Conservation (phyloP, 2,888 invertebrate species). For the Drosophila nr. fundita region DNA sequence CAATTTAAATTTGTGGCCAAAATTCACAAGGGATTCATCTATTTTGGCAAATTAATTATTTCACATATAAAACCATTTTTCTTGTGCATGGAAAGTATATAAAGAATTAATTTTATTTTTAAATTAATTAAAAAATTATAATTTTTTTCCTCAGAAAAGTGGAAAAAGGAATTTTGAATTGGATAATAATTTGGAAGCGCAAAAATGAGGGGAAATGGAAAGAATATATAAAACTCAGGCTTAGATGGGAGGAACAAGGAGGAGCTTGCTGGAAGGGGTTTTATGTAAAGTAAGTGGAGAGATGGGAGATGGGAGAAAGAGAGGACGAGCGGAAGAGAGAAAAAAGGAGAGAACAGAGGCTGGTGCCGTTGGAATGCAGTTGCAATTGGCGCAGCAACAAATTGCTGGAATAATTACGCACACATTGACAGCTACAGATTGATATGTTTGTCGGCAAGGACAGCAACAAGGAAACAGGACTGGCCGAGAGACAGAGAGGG, state of each 20-base stretch:
- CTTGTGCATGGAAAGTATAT: too few species aligned
- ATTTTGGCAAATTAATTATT: too few species aligned
- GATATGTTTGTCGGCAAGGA: conserved; percentile 63
- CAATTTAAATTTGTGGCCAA: not conserved
- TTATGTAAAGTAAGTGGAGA: too few species aligned
- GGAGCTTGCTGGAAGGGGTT: not conserved
- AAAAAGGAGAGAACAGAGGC: not conserved
- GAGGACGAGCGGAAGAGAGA: not conserved
- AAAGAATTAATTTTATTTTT: too few species aligned
- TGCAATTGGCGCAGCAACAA: conserved; percentile 83
- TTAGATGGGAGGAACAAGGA: not conserved
- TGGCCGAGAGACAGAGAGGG: conserved; percentile 34
- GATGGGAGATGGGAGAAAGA: not conserved
- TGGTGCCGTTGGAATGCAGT: conserved; percentile 63
- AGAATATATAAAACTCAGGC: not conserved
- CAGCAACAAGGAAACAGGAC: conserved; percentile 39
- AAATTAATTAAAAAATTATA: too few species aligned
- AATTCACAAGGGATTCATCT: too few species aligned
- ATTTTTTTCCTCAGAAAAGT: too few species aligned
- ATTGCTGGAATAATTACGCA: conserved; percentile 84
- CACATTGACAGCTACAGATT: conserved; percentile 81
- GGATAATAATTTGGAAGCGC: too few species aligned
- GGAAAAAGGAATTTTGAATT: too few species aligned
- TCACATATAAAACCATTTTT: too few species aligned
- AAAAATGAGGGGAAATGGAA: not conserved